Percentiles rank a stretch among this genome's conserved stretches.
Conservation (phyloP, 2,113 vertebrate species). For the Daboia siamensis region DNA sequence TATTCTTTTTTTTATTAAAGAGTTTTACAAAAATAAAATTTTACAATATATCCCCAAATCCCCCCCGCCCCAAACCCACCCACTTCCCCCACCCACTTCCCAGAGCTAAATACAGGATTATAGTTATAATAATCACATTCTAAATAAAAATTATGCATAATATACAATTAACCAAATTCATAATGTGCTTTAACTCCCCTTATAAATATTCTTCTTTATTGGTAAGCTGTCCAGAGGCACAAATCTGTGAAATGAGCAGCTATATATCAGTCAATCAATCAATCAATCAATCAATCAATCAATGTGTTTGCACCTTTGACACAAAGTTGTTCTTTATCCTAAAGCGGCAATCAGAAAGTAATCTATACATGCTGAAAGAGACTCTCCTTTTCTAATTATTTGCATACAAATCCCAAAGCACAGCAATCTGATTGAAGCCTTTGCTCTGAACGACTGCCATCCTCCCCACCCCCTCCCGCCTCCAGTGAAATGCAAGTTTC, state of each 20-base stretch:
- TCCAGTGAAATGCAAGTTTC: not conserved
- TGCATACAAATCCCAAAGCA: not conserved
- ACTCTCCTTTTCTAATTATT: not conserved
- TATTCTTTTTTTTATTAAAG: not conserved
- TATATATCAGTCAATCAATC: not conserved
- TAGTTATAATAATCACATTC: too few species aligned
- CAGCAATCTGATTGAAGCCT: not conserved
- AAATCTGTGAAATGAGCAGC: not conserved
- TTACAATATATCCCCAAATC: too few species aligned
- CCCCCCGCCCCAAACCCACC: too few species aligned
- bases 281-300: not conserved
- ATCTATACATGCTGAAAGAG: not conserved
- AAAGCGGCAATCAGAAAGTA: not conserved
- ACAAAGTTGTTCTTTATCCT: not conserved
- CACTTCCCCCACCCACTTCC: too few species aligned
- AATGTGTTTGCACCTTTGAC: not conserved
- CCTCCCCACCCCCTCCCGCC: too few species aligned
- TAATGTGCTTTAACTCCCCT: too few species aligned
- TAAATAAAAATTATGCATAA: too few species aligned
- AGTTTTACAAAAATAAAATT: too few species aligned
- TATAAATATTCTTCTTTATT: not conserved
- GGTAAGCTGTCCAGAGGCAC: not conserved
- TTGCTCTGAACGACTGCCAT: not conserved
- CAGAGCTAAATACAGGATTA: too few species aligned
- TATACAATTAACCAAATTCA: too few species aligned